Evolutionary conservation across 2,113 vertebrate species (phyloP).

Genomic region (Pseudonaja textilis): DNA sequence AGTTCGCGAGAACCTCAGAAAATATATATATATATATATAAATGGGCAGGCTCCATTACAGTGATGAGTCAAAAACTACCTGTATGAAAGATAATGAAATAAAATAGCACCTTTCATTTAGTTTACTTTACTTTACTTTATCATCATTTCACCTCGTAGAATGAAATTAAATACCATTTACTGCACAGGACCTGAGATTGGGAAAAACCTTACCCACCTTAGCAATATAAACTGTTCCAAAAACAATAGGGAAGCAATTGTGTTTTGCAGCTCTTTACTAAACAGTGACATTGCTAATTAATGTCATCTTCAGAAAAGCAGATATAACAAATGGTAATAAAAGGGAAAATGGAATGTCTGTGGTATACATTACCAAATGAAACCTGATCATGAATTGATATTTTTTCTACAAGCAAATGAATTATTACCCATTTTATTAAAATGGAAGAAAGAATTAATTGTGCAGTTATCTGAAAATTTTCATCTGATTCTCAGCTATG

Average conservation of each 20-base stretch:
- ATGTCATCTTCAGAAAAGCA: neutral
- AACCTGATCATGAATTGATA: slow-evolving; percentile 42
- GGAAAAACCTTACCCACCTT: neutral
- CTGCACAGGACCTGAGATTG: neutral
- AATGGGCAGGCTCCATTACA: neutral
- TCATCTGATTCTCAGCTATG: slow-evolving; percentile 58
- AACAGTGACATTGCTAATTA: neutral
- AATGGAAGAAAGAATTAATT: slow-evolving; percentile 58
- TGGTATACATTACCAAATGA: slow-evolving; percentile 43
- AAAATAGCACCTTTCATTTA: neutral
- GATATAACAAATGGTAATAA: neutral
- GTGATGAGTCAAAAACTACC: neutral
- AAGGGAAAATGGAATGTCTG: neutral
- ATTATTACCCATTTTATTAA: slow-evolving; percentile 59
- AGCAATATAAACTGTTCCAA: neutral
- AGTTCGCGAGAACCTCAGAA: too few relatives aligned
- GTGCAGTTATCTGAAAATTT: slow-evolving; percentile 58
- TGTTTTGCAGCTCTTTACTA: slow-evolving; percentile 3
- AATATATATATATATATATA: neutral
- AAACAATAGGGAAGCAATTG: neutral
- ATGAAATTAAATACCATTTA: too few relatives aligned
- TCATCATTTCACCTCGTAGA: too few relatives aligned
- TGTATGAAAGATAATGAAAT: neutral
- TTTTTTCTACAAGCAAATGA: slow-evolving; percentile 48
- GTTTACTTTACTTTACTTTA: too few relatives aligned